Percentiles rank a stretch among this genome's conserved stretches.
Evolutionary conservation across 2,797 vertebrate genomes (phyloP).

Genomic region (Phyllotis vaccarum): DNA sequence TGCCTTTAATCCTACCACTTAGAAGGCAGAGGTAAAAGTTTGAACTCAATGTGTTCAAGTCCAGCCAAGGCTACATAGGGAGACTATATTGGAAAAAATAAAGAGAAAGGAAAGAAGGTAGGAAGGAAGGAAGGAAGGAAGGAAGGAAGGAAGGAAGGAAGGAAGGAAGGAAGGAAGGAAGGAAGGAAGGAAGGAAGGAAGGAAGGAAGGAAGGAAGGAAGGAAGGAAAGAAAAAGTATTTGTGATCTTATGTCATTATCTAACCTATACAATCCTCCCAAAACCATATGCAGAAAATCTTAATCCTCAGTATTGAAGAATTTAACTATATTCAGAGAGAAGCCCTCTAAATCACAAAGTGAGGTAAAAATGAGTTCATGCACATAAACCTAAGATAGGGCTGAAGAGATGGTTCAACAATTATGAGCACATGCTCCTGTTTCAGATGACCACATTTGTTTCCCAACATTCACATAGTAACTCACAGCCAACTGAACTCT

Average conservation of each 20-base stretch:
- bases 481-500: neutral
- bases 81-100: neutral
- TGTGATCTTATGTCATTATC: neutral
- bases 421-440: neutral
- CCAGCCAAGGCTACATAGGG: no score
- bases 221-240: neutral
- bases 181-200: no score
- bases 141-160: no score
- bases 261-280: neutral
- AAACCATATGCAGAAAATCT: neutral
- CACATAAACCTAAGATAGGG: neutral
- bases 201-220: neutral
- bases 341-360: constrained; percentile 22
- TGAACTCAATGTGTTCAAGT: neutral
- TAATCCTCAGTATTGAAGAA: neutral
- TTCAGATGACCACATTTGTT: neutral
- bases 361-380: constrained; percentile 33
- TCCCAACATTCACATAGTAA: neutral
- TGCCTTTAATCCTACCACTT: neutral
- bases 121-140: no score
- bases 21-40: neutral
- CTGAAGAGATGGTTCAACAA: neutral
- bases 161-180: no score
- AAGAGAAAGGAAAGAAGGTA: no score
- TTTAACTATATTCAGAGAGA: neutral